A percentile compares a stretch with the other conserved stretches of the same genome.
phyloP scores from a whole-genome alignment of 2,888 invertebrate species.

The Harpalus rufipes region DNA sequence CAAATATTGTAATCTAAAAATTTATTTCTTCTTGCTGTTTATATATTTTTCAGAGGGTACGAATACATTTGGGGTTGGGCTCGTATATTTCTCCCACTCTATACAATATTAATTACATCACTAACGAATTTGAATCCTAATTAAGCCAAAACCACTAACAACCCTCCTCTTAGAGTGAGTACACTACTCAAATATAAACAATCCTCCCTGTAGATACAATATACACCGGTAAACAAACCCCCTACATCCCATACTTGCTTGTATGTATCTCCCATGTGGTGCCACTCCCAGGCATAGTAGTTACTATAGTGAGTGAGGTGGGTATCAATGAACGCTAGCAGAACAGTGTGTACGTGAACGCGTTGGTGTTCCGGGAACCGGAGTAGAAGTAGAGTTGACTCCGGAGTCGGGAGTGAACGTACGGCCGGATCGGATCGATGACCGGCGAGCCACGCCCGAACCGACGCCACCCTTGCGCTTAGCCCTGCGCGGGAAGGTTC shows the following conservation, averaged over 20 bases:
- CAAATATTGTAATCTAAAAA: too few species aligned
- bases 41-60: too few species aligned
- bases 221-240: not conserved
- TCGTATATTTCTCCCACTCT: too few species aligned
- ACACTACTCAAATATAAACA: conserved; percentile 5
- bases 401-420: conserved; percentile 33
- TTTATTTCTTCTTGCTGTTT: too few species aligned
- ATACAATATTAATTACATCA: not conserved
- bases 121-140: not conserved
- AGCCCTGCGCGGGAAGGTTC: conserved; percentile 4
- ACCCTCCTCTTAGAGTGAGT: not conserved
- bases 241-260: not conserved
- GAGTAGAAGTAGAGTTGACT: too few species aligned
- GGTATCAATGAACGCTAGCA: too few species aligned
- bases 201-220: not conserved
- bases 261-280: too few species aligned
- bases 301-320: too few species aligned
- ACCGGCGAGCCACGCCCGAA: conserved; percentile 73
- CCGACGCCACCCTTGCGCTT: conserved; percentile 68
- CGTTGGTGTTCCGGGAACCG: too few species aligned
- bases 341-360: too few species aligned
- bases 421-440: conserved; percentile 71
- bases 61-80: too few species aligned
- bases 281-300: too few species aligned
- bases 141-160: not conserved